Evolutionary conservation across 2,888 invertebrate genomes (phyloP).

Genomic region (Micoletzkya japonica): DNA sequence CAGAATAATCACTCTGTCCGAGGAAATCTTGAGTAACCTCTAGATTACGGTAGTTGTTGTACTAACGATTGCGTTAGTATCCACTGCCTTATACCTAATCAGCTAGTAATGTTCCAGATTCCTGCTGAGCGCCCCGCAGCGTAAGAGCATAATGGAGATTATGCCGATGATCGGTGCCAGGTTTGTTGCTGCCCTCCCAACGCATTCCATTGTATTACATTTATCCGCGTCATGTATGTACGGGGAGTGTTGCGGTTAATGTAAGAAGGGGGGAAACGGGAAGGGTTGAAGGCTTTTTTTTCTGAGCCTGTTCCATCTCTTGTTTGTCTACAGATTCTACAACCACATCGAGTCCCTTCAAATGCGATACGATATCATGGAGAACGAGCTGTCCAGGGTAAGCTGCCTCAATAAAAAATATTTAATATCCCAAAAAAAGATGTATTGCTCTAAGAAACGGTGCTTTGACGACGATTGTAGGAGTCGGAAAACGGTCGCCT

Average conservation of each 20-base stretch:
- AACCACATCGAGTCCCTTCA: conserved; percentile 35
- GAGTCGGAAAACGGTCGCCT: conserved; percentile 94
- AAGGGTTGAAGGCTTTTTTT: neutral
- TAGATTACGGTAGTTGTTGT: neutral
- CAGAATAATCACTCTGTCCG: too few species aligned
- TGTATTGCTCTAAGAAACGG: neutral
- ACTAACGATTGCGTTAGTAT: neutral
- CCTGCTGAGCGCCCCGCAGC: conserved; percentile 30
- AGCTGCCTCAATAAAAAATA: neutral
- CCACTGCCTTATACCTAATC: neutral
- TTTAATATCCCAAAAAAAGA: neutral
- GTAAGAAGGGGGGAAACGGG: neutral
- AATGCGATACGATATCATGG: conserved; percentile 82
- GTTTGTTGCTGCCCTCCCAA: conserved; percentile 75
- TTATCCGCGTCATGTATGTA: too few species aligned
- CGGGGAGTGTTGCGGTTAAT: too few species aligned
- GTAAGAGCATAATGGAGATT: conserved; percentile 85
- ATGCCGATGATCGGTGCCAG: conserved; percentile 99
- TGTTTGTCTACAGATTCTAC: conserved; percentile 16
- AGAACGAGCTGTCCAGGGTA: conserved; percentile 81
- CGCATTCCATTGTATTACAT: too few species aligned
- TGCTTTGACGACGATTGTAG: conserved; percentile 55
- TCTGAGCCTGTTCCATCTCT: neutral
- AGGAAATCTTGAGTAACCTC: too few species aligned
- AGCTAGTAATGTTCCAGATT: conserved; percentile 30